These are phyloP conservation scores for Philereme vetulata DNA, from an alignment of 2,888 invertebrate genomes.

Conservation along the genomic window DNA sequence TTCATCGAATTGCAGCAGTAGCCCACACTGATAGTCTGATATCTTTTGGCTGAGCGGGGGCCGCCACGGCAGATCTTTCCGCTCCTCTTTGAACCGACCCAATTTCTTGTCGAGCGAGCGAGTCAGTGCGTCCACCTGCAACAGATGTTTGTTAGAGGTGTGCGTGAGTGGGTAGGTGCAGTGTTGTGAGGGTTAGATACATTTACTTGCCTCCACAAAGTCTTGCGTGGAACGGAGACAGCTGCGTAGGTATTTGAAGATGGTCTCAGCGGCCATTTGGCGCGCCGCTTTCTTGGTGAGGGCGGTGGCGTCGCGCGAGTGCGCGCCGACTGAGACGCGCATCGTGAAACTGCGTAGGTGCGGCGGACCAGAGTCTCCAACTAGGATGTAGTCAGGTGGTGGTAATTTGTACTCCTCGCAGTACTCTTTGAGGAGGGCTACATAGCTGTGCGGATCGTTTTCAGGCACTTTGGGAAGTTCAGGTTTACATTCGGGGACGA, in stretches of 20 bases:
- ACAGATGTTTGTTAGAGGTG: slow-evolving; percentile 1
- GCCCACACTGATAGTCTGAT: slow-evolving; percentile 20
- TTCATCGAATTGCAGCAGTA: slow-evolving; percentile 17
- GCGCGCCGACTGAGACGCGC: slow-evolving; percentile 79
- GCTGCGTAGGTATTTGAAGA: slow-evolving; percentile 44
- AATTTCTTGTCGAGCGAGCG: slow-evolving; percentile 64
- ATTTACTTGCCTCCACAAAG: slow-evolving; percentile 56
- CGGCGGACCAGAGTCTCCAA: slow-evolving; percentile 86
- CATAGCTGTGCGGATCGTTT: slow-evolving; percentile 12
- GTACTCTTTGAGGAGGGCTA: slow-evolving; percentile 25
- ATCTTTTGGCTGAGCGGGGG: slow-evolving; percentile 15
- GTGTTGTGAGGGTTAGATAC: background rate
- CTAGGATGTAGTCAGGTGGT: slow-evolving; percentile 77
- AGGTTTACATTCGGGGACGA: background rate
- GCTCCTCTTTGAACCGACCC: slow-evolving; percentile 47
- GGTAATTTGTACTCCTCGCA: slow-evolving; percentile 78
- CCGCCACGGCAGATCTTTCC: slow-evolving; percentile 5
- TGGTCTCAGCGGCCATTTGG: slow-evolving; percentile 10
- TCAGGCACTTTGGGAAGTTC: background rate
- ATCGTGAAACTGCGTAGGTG: slow-evolving; percentile 86
- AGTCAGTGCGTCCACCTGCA: slow-evolving; percentile 64
- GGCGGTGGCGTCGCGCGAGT: slow-evolving; percentile 80
- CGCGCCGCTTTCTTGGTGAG: slow-evolving; percentile 78
- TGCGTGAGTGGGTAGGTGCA: background rate
- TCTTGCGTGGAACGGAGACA: slow-evolving; percentile 64